Evolutionary conservation across 2,797 vertebrate genomes (phyloP).

Genomic region (Selene dorsalis): DNA sequence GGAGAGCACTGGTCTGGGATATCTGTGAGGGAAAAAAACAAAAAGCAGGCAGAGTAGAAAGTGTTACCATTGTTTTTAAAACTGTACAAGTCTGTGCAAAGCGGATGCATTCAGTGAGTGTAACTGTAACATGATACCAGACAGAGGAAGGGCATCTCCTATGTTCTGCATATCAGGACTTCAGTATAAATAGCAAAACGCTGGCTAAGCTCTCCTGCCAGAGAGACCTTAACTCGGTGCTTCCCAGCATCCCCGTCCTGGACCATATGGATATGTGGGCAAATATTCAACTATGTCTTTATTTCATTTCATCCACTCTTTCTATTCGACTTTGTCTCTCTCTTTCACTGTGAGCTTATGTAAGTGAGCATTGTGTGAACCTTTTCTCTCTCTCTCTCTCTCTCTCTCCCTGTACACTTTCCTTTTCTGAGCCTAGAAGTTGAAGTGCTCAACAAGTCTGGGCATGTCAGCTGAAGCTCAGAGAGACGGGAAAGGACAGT

Average conservation of each 20-base stretch:
- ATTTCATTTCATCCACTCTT: slow-evolving; percentile 24
- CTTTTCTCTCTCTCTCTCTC: no score
- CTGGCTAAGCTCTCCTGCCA: slow-evolving; percentile 59
- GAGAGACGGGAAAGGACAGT: slow-evolving; percentile 52
- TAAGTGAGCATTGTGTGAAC: slow-evolving; percentile 33
- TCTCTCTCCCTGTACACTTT: slow-evolving; percentile 55
- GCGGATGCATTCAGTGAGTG: slow-evolving; percentile 14
- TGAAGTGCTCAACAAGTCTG: slow-evolving; percentile 65
- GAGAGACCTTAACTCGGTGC: slow-evolving; percentile 58
- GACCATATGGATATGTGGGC: slow-evolving; percentile 30
- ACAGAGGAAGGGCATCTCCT: slow-evolving; percentile 65
- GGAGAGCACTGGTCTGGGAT: slow-evolving; percentile 97
- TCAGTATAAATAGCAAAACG: slow-evolving; percentile 76
- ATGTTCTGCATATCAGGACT: slow-evolving; percentile 59
- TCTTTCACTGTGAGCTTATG: slow-evolving; percentile 19
- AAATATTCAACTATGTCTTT: slow-evolving; percentile 3
- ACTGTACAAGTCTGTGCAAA: slow-evolving; percentile 10
- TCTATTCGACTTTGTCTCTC: background rate
- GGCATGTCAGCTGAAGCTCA: slow-evolving; percentile 63
- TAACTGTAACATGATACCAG: slow-evolving; percentile 49
- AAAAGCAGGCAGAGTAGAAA: slow-evolving; percentile 17
- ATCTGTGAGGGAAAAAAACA: slow-evolving; percentile 74
- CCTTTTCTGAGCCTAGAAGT: slow-evolving; percentile 53
- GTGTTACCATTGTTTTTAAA: slow-evolving; percentile 27
- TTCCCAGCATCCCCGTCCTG: slow-evolving; percentile 41